Base-by-base conservation (phyloP, 2,888 invertebrate species). In the Mallateleia sp. region DNA sequence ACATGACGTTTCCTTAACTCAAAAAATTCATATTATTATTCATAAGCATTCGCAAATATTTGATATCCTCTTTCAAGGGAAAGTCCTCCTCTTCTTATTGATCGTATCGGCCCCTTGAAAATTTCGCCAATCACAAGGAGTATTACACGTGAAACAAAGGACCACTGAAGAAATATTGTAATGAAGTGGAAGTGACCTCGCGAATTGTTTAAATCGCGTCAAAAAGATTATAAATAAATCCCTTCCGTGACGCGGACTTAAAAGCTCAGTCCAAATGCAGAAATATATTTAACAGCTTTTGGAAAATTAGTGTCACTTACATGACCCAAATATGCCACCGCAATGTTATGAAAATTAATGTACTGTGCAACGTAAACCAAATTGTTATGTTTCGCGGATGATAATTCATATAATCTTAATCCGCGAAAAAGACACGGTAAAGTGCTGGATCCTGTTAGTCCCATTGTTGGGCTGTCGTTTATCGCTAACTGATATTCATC, bases 321-420 rank as follows among this genome's bases (percentile, higher is more conserved):
- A 58, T 58, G 71, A 72, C 71, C 71, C 20, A 58, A 72, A 72
- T 72, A 24, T 58, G 58, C 58, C 4, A 32, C 32, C 28, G 22
- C 28, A 20, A 45, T 45, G 45, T 72, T 72, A 72, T 72, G 58
- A 72, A 32, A 72, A 72, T 72, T 58, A 58, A 72, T 58, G 71
- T 58, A 34, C 45, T 15, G 34, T 45, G 58, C 47, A 52, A 42
- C 38, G 22, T 28, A 45, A 56, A 56, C 32, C 56, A 56, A 72
- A 72, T 42, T 58, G 58, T 72, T 72, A 22, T 38, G 18, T 72
- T 42, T n/a, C 7, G 45, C 32, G 24, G 45, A 4, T 15, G 20
- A 52, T 67, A 67, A 67, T 50, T 67, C 67, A n/a, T n/a, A 34
- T 34, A 52, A 50, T 67, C 52, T 52, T 67, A 67, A 67, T 67